These are phyloP conservation scores for Scolopax mira DNA, from an alignment of 2,113 vertebrate genomes.

Conservation along the genomic window DNA sequence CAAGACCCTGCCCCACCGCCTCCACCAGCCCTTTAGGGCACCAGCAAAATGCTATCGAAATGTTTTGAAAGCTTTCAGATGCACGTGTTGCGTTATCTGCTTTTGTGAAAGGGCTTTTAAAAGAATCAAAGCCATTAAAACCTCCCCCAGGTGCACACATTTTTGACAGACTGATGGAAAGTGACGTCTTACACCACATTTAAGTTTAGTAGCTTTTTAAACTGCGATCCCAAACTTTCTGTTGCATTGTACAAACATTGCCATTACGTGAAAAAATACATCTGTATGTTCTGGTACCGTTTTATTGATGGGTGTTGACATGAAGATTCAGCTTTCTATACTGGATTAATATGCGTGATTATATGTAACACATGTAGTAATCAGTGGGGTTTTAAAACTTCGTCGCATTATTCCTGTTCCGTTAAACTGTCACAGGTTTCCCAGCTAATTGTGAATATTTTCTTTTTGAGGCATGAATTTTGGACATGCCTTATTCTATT, in stretches of 20 bases:
- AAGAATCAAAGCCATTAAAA: not conserved
- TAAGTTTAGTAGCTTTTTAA: not conserved
- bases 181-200: not conserved
- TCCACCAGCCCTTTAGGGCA: not conserved
- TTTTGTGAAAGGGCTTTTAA: not conserved
- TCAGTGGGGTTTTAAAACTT: not conserved
- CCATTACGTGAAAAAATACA: not conserved
- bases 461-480: not conserved
- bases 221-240: not conserved
- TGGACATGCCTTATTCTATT: not conserved
- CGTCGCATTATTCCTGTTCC: not conserved
- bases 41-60: not conserved
- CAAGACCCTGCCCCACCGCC: rapidly evolving
- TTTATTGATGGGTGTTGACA: not conserved
- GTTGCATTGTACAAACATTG: not conserved
- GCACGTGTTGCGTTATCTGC: too few species aligned
- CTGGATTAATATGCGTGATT: constrained; percentile 5
- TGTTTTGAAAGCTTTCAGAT: not conserved
- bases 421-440: not conserved
- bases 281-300: not conserved
- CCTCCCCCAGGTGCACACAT: not conserved
- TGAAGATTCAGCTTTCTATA: not conserved
- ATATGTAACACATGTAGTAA: not conserved
- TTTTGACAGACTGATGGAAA: not conserved
- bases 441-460: not conserved